Base-by-base conservation (phyloP, 2,888 invertebrate species). In the Mythimna vitellina region DNA sequence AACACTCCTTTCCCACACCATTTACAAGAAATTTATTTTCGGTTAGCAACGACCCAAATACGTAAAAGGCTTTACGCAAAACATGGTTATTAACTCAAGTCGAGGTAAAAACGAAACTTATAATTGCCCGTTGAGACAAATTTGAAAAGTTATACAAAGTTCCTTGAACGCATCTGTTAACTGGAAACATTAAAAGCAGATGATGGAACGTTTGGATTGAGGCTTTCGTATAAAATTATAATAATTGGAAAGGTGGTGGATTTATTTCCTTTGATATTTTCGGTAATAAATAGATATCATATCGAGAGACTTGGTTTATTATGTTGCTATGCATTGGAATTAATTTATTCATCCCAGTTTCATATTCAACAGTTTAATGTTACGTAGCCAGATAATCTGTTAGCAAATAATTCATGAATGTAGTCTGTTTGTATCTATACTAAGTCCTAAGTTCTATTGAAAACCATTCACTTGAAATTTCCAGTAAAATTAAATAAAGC, bases 61-160 rank as follows among this genome's bases (percentile, higher is more conserved):
- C 6, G 14, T 25, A 12, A 56, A 70, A 71, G 56, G 32, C 9
- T 63, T 78, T 64, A 57, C 25, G 10, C 64, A 70, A 81, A 73
- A 74, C 70, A 74, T 32, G 58, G 65, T 86, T 86, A 84, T 76
- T 78, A 86, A 86, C 73, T 76, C 51, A 64, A 57, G 53, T 65
- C 53, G 62, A 78, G 78, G 81, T 84, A 81, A 76, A 79, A 85
- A 78, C 70, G 63, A 88, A 92, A 92, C 90, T 91, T 91, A 86
- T 92, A 92, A 93, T 92, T 92, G 90, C 89, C 87, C 86, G 86
- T 84, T 86, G 87, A 87, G 90, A 91, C 88, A 90, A 91, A 92
- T 92, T 91, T 77, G 87, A 84, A 91, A 91, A 92, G 89, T 92
- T 92, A 46, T n/a, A 25, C 70, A 46, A 85, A 89, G 86, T 88